Evolutionary conservation across 2,888 invertebrate genomes (phyloP), one percentile per base, ranked within the genome.

Genomic region (Microctonus aethiopoides): DNA sequence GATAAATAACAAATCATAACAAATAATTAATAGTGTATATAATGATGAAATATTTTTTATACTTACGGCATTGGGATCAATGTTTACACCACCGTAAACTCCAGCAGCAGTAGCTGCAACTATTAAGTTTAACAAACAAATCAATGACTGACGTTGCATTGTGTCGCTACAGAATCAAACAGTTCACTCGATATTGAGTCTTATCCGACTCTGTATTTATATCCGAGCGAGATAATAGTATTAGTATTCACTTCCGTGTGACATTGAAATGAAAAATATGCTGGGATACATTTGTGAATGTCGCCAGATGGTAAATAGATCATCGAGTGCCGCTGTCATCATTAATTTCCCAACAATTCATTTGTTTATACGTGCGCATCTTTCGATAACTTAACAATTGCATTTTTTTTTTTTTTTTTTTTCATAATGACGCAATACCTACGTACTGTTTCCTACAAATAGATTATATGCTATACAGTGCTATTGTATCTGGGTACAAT

Each of bases 141-240:
- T 51, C 24, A 77, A 16, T 57, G 20, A 41, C 5, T 26, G 26
- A 26, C 36, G 63, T 41, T 63, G 54, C 56, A 68, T 57, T 29
- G 41, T 41, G n/a, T 39, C 32, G 32, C 22, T 22, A n/a, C 22
- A 9, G 29, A 24, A 54, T 59, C 16, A 57, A 68, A 72, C 61
- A 74, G 62, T 46, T 6, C 57, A 74, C 72, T 74, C 70, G 65
- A 64, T 54, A 67, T 52, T 52, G 56, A 24, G 46, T 54, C 41
- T 67, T 61, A 63, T 69, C 65, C 61, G n/a, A n/a, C n/a, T 64
- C 20, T 60, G 60, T 67, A 78, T 79, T 80, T 81, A 80, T 79
- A 80, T 64, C 6, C 9, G 11, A 26, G 26, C 46, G 32, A 2
- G 7, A 6, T 57, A 72, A 64, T 64, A 24, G 26, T 34, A 9